Base-by-base conservation (phyloP, 2,888 invertebrate genomes). In the Apamea epomidion region DNA sequence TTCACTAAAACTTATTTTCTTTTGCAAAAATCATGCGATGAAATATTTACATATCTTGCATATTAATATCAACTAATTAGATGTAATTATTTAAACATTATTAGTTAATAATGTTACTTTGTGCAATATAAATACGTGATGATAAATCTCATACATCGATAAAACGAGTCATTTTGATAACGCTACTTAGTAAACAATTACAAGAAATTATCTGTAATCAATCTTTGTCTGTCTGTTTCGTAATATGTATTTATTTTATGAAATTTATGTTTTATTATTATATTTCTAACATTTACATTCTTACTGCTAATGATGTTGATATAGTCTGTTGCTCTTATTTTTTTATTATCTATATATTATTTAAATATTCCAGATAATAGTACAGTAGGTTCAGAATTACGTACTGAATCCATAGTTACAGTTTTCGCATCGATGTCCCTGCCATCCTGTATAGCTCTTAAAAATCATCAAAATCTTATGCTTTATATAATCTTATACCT, bases 111-210 rank as follows among this genome's bases (percentile, higher is more conserved):
- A 76, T 74, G 16, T 58, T 58, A 73, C 78, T 83, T 87, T 88
- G 80, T 84, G 73, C 65, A 87, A 78, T 84, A 51, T 67, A 70
- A 54, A 70, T 80, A 86, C 84, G 88, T 86, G 88, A 80, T 78
- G 88, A 88, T 86, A 78, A 78, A 78, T 78, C 58, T 81, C 42
- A 69, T 8, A 4, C 32, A 64, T 37, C 65, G 84, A 81, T 84
- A 83, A 69, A 71, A 71, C 18, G 74, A 74, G 77, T 81, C n/a
- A 29, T 60, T 75, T 73, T 83, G 81, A 88, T 88, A 86, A 75
- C 65, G 8, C 5, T 73, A 71, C 76, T 72, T 80, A 48, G 73
- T 81, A 71, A 70, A 87, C 67, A 84, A 75, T 83, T 70, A 25
- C 74, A 64, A 76, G 69, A 69, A 83, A 70, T 81, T 54, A 75